Evolutionary conservation across 2,797 vertebrate genomes (phyloP).

Genomic region (Pygocentrus nattereri): DNA sequence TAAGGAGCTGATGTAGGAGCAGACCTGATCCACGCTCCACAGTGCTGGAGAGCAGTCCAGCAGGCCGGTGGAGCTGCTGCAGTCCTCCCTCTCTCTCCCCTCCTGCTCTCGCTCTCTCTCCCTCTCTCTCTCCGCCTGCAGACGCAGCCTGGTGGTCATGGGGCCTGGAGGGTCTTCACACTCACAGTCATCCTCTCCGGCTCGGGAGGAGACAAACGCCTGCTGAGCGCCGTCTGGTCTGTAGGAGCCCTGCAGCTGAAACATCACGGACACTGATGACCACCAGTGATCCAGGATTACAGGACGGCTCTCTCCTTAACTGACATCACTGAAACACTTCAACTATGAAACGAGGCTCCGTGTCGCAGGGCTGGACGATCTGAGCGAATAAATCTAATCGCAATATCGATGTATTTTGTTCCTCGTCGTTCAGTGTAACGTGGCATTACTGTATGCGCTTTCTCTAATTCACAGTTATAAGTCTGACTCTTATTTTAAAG

Average conservation of each 20-base stretch:
- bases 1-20: slow-evolving; percentile 87
- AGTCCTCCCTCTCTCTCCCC: slow-evolving; percentile 39
- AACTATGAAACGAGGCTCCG: no score
- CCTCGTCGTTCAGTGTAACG: no score
- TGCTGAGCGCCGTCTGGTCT: slow-evolving; percentile 46
- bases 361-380: no score
- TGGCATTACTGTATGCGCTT: no score
- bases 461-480: no score
- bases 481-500: no score
- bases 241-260: slow-evolving; percentile 52
- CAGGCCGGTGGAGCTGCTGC: slow-evolving; percentile 72
- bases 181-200: slow-evolving; percentile 55
- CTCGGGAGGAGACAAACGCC: slow-evolving; percentile 34
- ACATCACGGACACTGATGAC: neutral
- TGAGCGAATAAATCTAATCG: no score
- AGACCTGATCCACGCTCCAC: slow-evolving; percentile 92
- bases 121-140: slow-evolving; percentile 83
- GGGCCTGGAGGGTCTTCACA: slow-evolving; percentile 81
- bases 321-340: no score
- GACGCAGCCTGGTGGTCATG: slow-evolving; percentile 89
- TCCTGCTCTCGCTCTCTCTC: slow-evolving; percentile 62
- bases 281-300: no score
- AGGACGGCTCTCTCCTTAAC: no score
- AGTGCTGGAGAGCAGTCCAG: slow-evolving; percentile 79
- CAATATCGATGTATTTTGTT: no score